Conservation (phyloP, 2,888 invertebrate species). For the Ectropis crepuscularia region DNA sequence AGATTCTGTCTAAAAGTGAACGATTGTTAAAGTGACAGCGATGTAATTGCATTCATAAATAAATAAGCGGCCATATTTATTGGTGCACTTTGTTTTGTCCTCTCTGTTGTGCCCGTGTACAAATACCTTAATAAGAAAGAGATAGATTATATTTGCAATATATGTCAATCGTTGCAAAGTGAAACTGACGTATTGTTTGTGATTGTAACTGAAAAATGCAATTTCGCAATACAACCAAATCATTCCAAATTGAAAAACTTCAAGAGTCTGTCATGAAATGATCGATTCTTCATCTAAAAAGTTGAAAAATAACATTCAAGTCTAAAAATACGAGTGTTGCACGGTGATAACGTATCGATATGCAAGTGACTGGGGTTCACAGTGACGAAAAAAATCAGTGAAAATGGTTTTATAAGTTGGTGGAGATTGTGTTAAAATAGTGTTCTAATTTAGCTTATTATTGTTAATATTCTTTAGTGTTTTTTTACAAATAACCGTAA, state of each 20-base stretch:
- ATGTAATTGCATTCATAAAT: not conserved
- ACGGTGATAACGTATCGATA: conserved; percentile 16
- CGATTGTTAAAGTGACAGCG: not conserved
- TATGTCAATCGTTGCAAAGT: not conserved
- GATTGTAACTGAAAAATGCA: not conserved
- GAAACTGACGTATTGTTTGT: not conserved
- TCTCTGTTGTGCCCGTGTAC: not conserved
- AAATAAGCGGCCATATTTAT: not conserved
- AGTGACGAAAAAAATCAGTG: conserved; percentile 3
- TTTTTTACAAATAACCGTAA: too few relatives aligned
- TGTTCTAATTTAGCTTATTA: not conserved
- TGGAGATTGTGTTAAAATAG: conserved; percentile 1
- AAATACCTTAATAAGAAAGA: not conserved
- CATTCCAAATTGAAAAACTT: not conserved
- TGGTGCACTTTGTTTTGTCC: not conserved
- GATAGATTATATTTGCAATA: not conserved
- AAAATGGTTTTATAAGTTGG: not conserved
- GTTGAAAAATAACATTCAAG: conserved; percentile 5
- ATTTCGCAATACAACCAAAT: not conserved
- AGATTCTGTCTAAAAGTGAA: not conserved
- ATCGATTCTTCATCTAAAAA: conserved; percentile 2
- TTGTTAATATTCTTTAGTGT: too few relatives aligned
- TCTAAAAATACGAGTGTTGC: conserved; percentile 4
- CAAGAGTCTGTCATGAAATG: conserved; percentile 10
- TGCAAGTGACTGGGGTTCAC: conserved; percentile 9